Conservation (phyloP, 2,888 invertebrate species). For the Bugulina stolonifera region DNA sequence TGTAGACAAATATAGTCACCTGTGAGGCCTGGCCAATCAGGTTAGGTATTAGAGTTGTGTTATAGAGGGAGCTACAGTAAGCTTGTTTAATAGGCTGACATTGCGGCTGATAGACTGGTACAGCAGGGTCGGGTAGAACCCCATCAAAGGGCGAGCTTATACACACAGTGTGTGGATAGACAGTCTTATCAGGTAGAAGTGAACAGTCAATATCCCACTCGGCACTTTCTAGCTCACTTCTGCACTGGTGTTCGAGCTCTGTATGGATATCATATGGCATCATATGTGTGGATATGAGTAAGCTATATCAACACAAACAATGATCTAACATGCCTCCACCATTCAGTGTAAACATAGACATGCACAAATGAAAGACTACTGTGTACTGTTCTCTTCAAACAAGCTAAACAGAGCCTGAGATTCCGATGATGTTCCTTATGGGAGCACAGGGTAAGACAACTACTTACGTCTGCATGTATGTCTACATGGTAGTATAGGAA, state of each 20-base stretch:
- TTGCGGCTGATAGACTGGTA: not conserved
- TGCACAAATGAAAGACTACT: no score
- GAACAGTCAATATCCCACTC: conserved; percentile 19
- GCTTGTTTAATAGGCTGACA: not conserved
- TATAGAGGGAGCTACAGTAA: not conserved
- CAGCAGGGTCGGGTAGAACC: not conserved
- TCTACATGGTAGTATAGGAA: conserved; percentile 11
- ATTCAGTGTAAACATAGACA: no score
- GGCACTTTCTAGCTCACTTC: no score
- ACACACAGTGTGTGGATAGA: not conserved
- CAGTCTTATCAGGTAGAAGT: not conserved
- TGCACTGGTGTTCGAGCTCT: no score
- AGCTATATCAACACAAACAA: no score
- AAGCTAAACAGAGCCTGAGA: no score
- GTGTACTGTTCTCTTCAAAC: no score
- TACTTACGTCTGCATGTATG: conserved; percentile 2
- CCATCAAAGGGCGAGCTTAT: not conserved
- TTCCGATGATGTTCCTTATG: not conserved
- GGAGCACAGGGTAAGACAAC: not conserved
- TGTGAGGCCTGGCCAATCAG: not conserved
- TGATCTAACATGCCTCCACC: no score
- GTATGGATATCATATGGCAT: no score
- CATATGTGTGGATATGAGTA: no score
- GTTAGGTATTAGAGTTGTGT: conserved; percentile 8
- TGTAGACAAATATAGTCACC: no score